A percentile compares a stretch with the other conserved stretches of the same genome.
These are phyloP conservation scores for Furnarius figulus DNA, from an alignment of 2,113 vertebrate genomes.

Conservation along the genomic window DNA sequence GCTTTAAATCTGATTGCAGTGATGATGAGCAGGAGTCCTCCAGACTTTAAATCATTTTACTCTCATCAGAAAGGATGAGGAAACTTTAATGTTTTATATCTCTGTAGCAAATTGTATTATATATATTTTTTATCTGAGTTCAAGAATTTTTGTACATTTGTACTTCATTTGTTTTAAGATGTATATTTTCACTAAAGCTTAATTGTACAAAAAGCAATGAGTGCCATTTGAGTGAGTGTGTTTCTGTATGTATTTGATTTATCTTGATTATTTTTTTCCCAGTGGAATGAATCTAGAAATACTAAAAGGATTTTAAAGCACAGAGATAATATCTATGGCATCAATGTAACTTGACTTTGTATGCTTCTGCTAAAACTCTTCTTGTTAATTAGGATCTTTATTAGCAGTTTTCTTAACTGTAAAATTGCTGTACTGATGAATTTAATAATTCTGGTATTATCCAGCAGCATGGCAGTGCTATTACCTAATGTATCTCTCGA, in stretches of 20 bases:
- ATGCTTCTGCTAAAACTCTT: conserved; percentile 1
- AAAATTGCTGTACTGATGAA: neutral
- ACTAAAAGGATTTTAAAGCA: conserved; percentile 29
- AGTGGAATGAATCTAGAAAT: conserved; percentile 25
- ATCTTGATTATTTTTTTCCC: neutral
- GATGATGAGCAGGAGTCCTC: conserved; percentile 81
- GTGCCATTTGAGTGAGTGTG: conserved; percentile 84
- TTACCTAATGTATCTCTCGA: neutral
- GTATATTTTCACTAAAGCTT: conserved; percentile 92
- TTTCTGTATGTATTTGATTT: conserved; percentile 62
- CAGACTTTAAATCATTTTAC: conserved; percentile 79
- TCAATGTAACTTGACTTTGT: conserved; percentile 8
- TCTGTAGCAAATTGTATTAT: conserved; percentile 88
- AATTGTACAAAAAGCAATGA: conserved; percentile 87
- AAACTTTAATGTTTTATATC: conserved; percentile 76
- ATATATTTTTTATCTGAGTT: conserved; percentile 84
- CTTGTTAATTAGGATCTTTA: conserved; percentile 1
- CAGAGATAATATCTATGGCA: conserved; percentile 13
- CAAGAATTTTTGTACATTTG: conserved; percentile 86
- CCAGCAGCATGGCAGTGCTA: neutral
- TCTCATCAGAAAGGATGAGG: conserved; percentile 76
- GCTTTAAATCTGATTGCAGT: conserved; percentile 81
- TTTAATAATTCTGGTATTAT: neutral
- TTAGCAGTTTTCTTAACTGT: conserved; percentile 2
- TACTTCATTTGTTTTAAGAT: conserved; percentile 92